Evolutionary conservation across 2,797 vertebrate genomes (phyloP), one percentile per base, ranked within the genome.

Genomic region (Monodelphis domestica): DNA sequence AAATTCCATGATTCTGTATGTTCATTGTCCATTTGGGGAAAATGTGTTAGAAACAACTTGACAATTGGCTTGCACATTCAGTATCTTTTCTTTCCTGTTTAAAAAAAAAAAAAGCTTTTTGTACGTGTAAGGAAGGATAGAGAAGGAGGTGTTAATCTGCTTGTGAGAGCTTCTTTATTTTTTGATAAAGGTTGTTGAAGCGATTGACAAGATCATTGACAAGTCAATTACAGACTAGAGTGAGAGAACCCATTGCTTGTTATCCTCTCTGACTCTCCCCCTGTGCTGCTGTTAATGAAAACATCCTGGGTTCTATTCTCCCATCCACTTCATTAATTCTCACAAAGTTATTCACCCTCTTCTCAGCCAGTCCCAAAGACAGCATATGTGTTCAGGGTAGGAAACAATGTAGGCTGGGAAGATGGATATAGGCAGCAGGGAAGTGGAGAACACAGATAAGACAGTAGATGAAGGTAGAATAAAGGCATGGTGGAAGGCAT

Each of bases 111-210:
- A 63, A 45, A 84, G 70, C 70, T 87, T 55, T 70, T 59, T 95
- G 21, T 91, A 84, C 30, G 38, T 78, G 26, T 90, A 21, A 93
- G 26, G 15, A 78, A 87, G 9, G 14, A 1, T 29, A 89, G 55
- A 89, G 54, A 94, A 90, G 50, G 54, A 59, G 26, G 24, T 91
- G 89, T 90, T 70, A 50, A 92, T 57, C 28, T 88, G 33, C 70
- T 89, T 28, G 30, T 87, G 30, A 93, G 63, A 55, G 56, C 6
- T 50, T 59, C 93, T 78, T 92, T 56, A 2, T 26, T 53, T 88
- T 95, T 92, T 89, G 87, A 38, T 88, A 15, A 88, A 94, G 45
- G 12, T 26, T 93, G 45, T 54, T 92, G 89, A 92, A 89, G 50
- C 9, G 45, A 21, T 88, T 50, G 63, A 87, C 70, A 92, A 87